Base-by-base conservation (phyloP, 2,113 vertebrate species). In the Chroicocephalus ridibundus region DNA sequence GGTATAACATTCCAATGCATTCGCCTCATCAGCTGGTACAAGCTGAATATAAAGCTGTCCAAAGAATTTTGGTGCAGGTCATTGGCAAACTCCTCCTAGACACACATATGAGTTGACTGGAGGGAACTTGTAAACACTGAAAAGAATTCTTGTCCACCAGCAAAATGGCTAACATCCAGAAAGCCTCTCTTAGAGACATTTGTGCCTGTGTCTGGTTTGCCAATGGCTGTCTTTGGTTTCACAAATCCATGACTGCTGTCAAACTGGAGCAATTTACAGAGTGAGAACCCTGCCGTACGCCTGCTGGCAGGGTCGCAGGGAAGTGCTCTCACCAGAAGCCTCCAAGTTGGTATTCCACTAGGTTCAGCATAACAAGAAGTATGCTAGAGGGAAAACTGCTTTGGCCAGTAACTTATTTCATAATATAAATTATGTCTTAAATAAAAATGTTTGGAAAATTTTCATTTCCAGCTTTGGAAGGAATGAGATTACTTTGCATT, bases 11-110 rank as follows among this genome's bases (percentile, higher is more conserved):
- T 88, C 72, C 76, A 74, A 49, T 26, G 14, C 13, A 51, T 80
- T 86, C 80, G 81, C 71, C 36, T 93, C 82, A 92, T 86, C 91
- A 92, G 32, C 68, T 92, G 76, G 79, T 94, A 83, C 86, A 86
- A 86, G 24, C 42, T 54, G 54, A 66, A 54, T 68, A 61, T 74
- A 86, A 93, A 91, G 38, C 19, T 62, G 57, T 81, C 54, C 58
- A 54, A 77, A 83, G 68, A 54, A 66, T 78, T 88, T 86, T 90
- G 51, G 11, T 84, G 31, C 27, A 42, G 32, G 31, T 80, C 19
- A 18, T 83, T 88, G 55, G 58, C 71, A 94, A 58, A 46, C 40
- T 83, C 70, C 15, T 91, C 18, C 36, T 86, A 65, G 27, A 82
- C 52, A 57, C 27, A 60, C 13, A 27, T 29, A 16, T 25, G 36